Evolutionary conservation across 1,140 invertebrate species (phyloP), one percentile per base, ranked within the genome.

Genomic region (Sarcophaga peregrina): DNA sequence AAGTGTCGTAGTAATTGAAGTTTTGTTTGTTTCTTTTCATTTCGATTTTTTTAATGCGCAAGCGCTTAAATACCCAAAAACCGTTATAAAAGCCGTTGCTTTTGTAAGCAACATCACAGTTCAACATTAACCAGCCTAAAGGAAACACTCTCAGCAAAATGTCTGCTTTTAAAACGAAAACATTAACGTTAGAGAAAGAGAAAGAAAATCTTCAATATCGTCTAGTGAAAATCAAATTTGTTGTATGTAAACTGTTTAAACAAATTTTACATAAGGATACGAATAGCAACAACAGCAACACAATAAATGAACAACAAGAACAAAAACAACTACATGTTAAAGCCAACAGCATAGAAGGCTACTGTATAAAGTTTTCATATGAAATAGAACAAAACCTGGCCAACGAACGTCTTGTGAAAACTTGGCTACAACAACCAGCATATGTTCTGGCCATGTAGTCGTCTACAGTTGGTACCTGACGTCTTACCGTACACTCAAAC

Each of bases 351-450:
- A 78, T 37, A 2, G 25, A 78, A 20, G 8, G 8, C 25, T 78
- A 7, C 47, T 78, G 9, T 62, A 76, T 17, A 37, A 76, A 37
- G 25, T 37, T 37, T 37, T 37, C 25, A 4, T 4, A 58, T 84
- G 88, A 89, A 84, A 89, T 89, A 76, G 87, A 86, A 45, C 85
- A 89, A 80, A 89, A 89, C 54, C 85, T 85, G 85, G 88, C 88
- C 73, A 89, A 89, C 81, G 88, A 89, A 81, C 85, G 86, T 68
- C 86, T 87, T 82, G 73, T 87, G 37, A 82, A 84, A 82, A 84
- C 83, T 68, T 84, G 86, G 85, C 75, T 80, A 8, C 80, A 81
- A 47, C 58, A 74, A 48, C 48, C 25, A n/a, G n/a, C 72, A 52
- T 54, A 80, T 52, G 74, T 83, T 17, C 54, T 82, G 73, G 54